Evolutionary conservation across 2,797 vertebrate species (phyloP).

Genomic region (Gymnothorax javanicus): DNA sequence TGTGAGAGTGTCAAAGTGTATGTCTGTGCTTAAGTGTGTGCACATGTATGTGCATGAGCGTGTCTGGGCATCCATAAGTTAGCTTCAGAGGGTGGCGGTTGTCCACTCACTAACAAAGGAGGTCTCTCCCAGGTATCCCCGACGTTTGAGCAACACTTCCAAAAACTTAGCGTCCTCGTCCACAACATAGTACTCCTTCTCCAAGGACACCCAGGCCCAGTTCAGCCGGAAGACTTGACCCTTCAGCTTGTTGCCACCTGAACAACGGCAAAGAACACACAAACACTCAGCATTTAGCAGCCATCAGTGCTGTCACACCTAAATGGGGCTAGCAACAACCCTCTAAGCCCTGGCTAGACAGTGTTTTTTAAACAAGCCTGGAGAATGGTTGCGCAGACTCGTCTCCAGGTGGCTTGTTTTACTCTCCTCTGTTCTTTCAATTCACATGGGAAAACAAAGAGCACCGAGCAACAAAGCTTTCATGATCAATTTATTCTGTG

Average conservation of each 20-base stretch:
- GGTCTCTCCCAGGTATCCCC: slow-evolving; percentile 92
- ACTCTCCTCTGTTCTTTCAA: neutral
- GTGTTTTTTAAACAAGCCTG: neutral
- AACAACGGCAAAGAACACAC: slow-evolving; percentile 43
- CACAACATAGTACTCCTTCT: slow-evolving; percentile 85
- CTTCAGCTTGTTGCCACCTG: slow-evolving; percentile 88
- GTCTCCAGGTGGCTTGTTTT: neutral
- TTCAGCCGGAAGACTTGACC: slow-evolving; percentile 85
- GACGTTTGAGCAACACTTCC: slow-evolving; percentile 83
- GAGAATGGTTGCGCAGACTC: neutral
- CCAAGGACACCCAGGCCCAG: slow-evolving; percentile 94
- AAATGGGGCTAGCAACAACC: neutral
- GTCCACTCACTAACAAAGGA: slow-evolving; percentile 89
- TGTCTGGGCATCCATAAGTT: slow-evolving; percentile 31
- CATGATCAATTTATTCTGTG: neutral
- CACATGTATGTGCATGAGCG: slow-evolving; percentile 14
- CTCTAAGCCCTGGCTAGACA: neutral
- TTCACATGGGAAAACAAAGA: neutral
- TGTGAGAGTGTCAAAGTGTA: neutral
- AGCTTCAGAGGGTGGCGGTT: neutral
- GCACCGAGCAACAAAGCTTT: neutral
- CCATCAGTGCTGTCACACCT: neutral
- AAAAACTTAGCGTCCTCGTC: slow-evolving; percentile 85
- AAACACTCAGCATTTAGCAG: neutral
- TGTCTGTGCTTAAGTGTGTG: neutral